phyloP scores from a whole-genome alignment of 2,797 vertebrate genomes.

The Leontopithecus rosalia region DNA sequence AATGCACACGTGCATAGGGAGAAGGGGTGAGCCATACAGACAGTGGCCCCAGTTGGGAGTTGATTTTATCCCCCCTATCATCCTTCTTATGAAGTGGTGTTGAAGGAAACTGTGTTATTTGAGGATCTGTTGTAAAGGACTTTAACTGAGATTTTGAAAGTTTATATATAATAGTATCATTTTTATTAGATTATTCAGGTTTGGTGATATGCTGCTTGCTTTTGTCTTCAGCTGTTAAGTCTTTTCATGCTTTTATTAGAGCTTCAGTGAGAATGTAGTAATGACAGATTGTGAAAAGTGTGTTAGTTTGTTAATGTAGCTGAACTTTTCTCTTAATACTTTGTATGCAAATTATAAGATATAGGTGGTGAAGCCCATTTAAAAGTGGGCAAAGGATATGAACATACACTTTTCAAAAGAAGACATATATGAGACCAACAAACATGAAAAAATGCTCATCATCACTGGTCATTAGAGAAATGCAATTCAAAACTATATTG shows the following conservation, averaged over 20 bases:
- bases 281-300: slow-evolving; percentile 29
- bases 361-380: neutral
- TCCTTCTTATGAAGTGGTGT: neutral
- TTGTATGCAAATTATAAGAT: slow-evolving; percentile 33
- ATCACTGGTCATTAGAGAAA: no score
- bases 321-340: slow-evolving; percentile 53
- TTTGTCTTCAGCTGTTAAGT: slow-evolving; percentile 49
- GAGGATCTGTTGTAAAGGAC: neutral
- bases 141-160: slow-evolving; percentile 27
- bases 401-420: no score
- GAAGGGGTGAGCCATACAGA: neutral
- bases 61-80: neutral
- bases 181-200: slow-evolving; percentile 38
- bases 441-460: no score
- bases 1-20: fast-evolving
- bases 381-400: no score
- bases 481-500: no score
- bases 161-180: neutral
- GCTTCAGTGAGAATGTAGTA: slow-evolving; percentile 1
- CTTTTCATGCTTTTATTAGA: slow-evolving; percentile 53
- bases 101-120: neutral
- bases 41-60: neutral
- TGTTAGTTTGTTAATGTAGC: slow-evolving; percentile 51
- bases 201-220: slow-evolving; percentile 41
- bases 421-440: no score